phyloP scores from a whole-genome alignment of 30 jellyfish, hydroid and myxozoan species.

The Hydractinia symbiolongicarpus region DNA sequence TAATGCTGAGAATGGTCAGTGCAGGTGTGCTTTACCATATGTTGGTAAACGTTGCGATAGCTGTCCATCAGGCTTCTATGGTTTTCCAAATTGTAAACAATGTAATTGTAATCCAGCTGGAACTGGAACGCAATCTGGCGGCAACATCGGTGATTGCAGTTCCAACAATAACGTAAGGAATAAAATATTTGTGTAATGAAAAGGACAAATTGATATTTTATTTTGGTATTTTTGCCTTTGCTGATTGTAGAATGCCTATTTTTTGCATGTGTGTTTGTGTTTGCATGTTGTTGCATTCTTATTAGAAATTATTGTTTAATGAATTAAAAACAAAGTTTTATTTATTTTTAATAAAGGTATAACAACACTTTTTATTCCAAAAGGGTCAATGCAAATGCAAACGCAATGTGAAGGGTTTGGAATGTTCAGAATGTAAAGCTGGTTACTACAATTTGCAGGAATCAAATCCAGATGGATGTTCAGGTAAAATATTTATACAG shows the following conservation, averaged over 20 bases:
- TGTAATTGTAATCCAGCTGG: constrained; percentile 95
- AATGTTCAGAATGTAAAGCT: constrained; percentile 76
- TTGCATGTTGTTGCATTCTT: no score
- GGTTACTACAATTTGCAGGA: constrained; percentile 57
- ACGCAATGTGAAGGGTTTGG: constrained; percentile 74
- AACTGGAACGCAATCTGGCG: constrained; percentile 47
- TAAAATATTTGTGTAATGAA: no score
- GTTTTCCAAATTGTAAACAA: constrained; percentile 78
- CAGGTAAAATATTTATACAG: not conserved
- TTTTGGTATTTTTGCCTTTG: no score
- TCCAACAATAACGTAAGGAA: constrained; percentile 47
- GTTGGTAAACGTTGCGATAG: constrained; percentile 72
- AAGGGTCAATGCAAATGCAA: constrained; percentile 94
- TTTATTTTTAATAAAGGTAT: no score
- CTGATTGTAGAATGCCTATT: no score
- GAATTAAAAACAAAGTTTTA: no score
- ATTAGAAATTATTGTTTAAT: no score
- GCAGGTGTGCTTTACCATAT: constrained; percentile 58
- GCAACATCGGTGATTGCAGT: constrained; percentile 65
- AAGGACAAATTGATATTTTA: no score
- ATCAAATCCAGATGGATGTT: constrained; percentile 64
- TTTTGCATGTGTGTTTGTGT: no score
- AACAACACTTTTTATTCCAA: not conserved
- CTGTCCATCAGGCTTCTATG: constrained; percentile 82
- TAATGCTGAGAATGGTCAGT: constrained; percentile 67